These are phyloP conservation scores for Idaea biselata DNA, from an alignment of 2,888 invertebrate species.

Conservation along the genomic window DNA sequence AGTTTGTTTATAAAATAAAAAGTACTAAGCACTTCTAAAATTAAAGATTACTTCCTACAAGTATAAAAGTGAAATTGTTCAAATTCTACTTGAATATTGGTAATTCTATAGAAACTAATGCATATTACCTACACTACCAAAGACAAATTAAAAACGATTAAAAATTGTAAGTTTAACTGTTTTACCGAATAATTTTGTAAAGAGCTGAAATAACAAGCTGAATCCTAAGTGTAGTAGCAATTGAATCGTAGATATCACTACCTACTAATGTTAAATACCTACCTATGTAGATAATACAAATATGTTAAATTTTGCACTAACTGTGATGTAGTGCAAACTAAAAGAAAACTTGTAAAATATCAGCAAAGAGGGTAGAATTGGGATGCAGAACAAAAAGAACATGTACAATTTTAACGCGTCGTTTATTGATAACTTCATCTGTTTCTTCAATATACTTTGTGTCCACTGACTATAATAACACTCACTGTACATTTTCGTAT, in stretches of 20 bases:
- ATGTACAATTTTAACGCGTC: slow-evolving; percentile 74
- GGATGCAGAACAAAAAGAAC: slow-evolving; percentile 67
- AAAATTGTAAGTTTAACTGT: too few species aligned
- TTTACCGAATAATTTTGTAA: too few species aligned
- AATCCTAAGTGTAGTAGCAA: too few species aligned
- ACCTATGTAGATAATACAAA: background rate
- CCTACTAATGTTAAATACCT: background rate
- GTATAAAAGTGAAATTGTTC: too few species aligned
- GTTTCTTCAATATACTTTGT: slow-evolving; percentile 78
- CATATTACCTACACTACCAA: too few species aligned
- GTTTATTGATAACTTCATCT: slow-evolving; percentile 80
- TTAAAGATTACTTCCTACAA: too few species aligned
- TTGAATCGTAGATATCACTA: background rate
- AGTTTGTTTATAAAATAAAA: too few species aligned
- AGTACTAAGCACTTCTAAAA: too few species aligned
- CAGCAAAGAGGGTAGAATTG: slow-evolving; percentile 35
- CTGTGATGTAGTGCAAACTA: background rate
- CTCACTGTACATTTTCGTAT: slow-evolving; percentile 80
- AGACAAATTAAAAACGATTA: too few species aligned
- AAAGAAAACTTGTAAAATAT: slow-evolving; percentile 8
- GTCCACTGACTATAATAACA: slow-evolving; percentile 81
- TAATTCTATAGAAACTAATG: too few species aligned
- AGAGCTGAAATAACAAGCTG: too few species aligned
- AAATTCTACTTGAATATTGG: too few species aligned
- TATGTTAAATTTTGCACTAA: background rate